These are phyloP conservation scores for Ptychodera flava DNA, from an alignment of 35 echinoderm and acorn worm genomes.

Conservation along the genomic window DNA sequence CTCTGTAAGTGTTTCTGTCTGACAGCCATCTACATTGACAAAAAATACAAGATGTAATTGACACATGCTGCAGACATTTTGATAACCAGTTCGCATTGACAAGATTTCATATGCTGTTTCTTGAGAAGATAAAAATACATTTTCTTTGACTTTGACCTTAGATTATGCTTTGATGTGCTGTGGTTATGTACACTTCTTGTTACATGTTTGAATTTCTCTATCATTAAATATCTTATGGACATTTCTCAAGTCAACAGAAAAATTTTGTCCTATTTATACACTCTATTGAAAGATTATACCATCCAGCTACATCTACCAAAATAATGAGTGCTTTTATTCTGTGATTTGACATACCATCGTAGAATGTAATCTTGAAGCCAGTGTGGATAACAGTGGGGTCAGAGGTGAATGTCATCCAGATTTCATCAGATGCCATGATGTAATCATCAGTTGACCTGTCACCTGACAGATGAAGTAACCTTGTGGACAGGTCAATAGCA, in stretches of 20 bases:
- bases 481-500: slow-evolving; percentile 32
- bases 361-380: slow-evolving; percentile 59
- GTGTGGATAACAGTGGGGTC: slow-evolving; percentile 25
- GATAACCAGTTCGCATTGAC: no score
- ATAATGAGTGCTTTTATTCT: not conserved
- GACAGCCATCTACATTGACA: not conserved
- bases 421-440: slow-evolving; percentile 28
- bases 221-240: not conserved
- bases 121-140: no score
- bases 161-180: no score
- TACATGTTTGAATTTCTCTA: not conserved
- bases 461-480: slow-evolving; percentile 50
- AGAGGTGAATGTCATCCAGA: slow-evolving; percentile 83
- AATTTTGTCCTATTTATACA: no score
- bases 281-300: no score
- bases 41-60: no score
- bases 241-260: no score
- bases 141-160: no score
- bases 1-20: not conserved
- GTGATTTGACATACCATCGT: slow-evolving; percentile 57
- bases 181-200: no score
- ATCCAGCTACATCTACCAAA: not conserved
- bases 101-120: no score
- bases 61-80: no score
- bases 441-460: not conserved